These are phyloP conservation scores for Pontoporia blainvillei DNA, from an alignment of 2,113 vertebrate species.

Conservation along the genomic window DNA sequence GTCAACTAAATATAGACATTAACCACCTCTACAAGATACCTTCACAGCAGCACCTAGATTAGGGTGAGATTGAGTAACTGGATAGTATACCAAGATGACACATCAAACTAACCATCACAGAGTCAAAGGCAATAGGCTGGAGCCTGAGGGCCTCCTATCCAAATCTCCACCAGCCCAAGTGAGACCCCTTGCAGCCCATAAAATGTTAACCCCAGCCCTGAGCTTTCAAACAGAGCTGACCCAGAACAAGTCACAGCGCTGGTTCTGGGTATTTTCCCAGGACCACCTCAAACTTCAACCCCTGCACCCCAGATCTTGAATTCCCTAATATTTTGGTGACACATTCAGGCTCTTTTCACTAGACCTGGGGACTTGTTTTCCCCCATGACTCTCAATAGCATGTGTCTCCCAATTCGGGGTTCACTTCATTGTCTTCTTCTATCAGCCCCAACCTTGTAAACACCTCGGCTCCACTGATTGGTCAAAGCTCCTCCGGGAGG, in stretches of 20 bases:
- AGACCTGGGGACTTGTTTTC: neutral
- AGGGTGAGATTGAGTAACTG: neutral
- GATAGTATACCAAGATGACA: neutral
- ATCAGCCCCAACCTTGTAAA: neutral
- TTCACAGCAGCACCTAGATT: neutral
- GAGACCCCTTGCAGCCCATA: neutral
- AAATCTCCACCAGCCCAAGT: neutral
- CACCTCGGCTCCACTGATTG: neutral
- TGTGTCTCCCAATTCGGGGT: neutral
- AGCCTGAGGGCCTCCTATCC: neutral
- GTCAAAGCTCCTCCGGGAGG: neutral
- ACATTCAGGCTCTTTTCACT: neutral
- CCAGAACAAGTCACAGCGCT: neutral
- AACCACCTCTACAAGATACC: neutral
- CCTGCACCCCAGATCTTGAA: too few relatives aligned
- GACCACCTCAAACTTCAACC: neutral
- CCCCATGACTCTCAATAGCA: neutral
- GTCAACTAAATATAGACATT: neutral
- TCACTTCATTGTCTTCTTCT: neutral
- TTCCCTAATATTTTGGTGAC: neutral
- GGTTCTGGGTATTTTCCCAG: neutral
- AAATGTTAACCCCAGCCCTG: neutral
- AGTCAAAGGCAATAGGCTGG: neutral
- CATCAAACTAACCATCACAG: neutral
- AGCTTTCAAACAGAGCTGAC: neutral